These are phyloP conservation scores for Tortricodes alternella DNA, from an alignment of 2,888 invertebrate genomes.

Conservation along the genomic window DNA sequence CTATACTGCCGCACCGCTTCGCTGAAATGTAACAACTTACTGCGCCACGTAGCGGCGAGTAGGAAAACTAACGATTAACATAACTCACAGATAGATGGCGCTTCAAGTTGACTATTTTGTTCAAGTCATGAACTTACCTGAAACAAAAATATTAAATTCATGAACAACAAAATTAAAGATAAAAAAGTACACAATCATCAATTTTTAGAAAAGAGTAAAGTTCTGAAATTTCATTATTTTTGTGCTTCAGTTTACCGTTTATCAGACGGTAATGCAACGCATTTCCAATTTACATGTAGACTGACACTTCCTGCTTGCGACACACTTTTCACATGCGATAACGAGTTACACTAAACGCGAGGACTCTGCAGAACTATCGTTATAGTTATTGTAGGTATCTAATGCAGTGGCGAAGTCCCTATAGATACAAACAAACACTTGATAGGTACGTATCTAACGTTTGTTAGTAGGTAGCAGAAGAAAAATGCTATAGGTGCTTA, in stretches of 20 bases:
- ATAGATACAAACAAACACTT: no score
- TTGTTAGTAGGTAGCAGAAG: no score
- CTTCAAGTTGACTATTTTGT: no score
- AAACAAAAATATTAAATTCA: slow-evolving; percentile 54
- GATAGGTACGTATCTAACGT: no score
- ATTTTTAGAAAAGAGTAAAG: slow-evolving; percentile 3
- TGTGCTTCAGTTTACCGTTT: background rate
- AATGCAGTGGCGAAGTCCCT: background rate
- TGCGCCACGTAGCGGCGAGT: slow-evolving; percentile 57
- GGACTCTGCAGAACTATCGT: background rate
- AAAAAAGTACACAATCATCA: slow-evolving; percentile 1
- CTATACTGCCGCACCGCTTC: no score
- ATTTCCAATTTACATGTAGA: slow-evolving; percentile 57
- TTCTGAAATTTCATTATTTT: background rate
- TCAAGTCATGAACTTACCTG: slow-evolving; percentile 82
- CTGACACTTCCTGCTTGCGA: slow-evolving; percentile 68
- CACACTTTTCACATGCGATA: slow-evolving; percentile 65
- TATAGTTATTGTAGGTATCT: background rate
- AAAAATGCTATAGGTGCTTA: no score
- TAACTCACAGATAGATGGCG: slow-evolving; percentile 49
- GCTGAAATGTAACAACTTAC: background rate
- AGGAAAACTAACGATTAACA: slow-evolving; percentile 45
- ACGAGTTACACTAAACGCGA: slow-evolving; percentile 28
- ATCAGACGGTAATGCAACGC: slow-evolving; percentile 18
- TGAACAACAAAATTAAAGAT: slow-evolving; percentile 31